phyloP scores from a whole-genome alignment of 2,888 invertebrate genomes.

The Drosophila subquinaria region DNA sequence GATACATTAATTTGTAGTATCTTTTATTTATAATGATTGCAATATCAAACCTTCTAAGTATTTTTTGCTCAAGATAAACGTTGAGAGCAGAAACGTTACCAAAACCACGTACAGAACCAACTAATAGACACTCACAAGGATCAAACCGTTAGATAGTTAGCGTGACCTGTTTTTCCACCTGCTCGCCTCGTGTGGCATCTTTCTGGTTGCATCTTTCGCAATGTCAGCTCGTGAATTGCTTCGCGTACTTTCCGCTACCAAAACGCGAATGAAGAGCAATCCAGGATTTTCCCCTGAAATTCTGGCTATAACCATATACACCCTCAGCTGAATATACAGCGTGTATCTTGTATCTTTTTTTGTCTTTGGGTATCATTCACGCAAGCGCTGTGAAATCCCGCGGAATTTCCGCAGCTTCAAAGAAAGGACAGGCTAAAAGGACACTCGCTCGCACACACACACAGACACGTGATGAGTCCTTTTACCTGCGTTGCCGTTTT shows the following conservation, averaged over 20 bases:
- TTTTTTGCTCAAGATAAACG: not conserved
- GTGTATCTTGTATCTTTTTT: not conserved
- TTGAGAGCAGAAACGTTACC: not conserved
- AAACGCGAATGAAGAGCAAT: conserved; percentile 70
- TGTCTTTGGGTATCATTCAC: conserved; percentile 66
- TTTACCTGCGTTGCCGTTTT: conserved; percentile 62
- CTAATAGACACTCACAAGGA: not conserved
- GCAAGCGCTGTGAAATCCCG: conserved; percentile 73
- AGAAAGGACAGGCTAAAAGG: conserved; percentile 60
- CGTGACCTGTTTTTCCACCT: conserved; percentile 52
- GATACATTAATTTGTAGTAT: not conserved
- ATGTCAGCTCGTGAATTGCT: conserved; percentile 22
- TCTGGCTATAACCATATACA: conserved; percentile 28
- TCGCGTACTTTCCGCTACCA: conserved; percentile 62
- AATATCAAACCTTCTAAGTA: not conserved
- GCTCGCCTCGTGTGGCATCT: conserved; percentile 48
- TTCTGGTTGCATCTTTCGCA: conserved; percentile 41
- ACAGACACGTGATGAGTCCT: conserved; percentile 31
- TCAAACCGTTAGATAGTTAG: conserved; percentile 1
- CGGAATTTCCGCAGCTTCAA: conserved; percentile 74
- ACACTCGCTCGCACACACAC: conserved; percentile 15
- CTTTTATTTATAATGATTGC: not conserved
- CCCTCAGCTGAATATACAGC: conserved; percentile 16
- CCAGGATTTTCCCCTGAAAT: conserved; percentile 74
- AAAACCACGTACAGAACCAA: not conserved